Base-by-base conservation (phyloP, 2,797 vertebrate genomes). In the Leptatherina wallacei region DNA sequence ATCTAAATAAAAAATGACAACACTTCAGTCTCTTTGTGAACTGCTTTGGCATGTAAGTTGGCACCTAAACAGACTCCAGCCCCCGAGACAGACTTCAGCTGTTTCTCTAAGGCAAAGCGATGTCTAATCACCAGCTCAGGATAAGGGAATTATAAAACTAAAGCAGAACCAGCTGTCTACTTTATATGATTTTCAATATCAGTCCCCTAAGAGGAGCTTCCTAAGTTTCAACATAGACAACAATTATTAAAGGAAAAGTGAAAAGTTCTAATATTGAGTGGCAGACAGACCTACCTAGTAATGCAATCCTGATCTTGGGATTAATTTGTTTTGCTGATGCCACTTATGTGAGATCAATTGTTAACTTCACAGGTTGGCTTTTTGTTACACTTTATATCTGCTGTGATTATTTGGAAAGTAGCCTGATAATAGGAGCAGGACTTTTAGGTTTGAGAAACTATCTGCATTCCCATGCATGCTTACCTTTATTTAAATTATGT, bases 1-100 rank as follows among this genome's bases (percentile, higher is more conserved):
- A 66, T 71, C 42, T 22, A 57, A 88, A 83, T 75, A 69, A 85
- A 85, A 81, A 77, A 35, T 72, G 73, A 78, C 73, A 83, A 72
- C 54, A 67, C 62, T 79, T 61, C 1, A 44, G 51, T 69, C 60
- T 84, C 64, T 24, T 32, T 32, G 58, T 75, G 60, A 77, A 63
- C 59, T 44, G 54, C 63, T 76, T 14, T 77, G 74, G 71, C 67
- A 63, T 29, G 2, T 47, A 80, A 20, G 24, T 6, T 87, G 81
- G 82, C 85, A 76, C 59, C 54, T 16, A 78, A 79, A 61, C 75
- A 75, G 47, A 72, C 38, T 61, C 11, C 47, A 66, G 68, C 2
- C 66, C 56, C 64, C 30, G 36, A 79, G 64, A 84, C 79, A 82
- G 36, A 32, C 62, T 73, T 75, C 8, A 47, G 61, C 72, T 40